Evolutionary conservation across 2,797 vertebrate genomes (phyloP).

Genomic region (Sandelia bainsii): DNA sequence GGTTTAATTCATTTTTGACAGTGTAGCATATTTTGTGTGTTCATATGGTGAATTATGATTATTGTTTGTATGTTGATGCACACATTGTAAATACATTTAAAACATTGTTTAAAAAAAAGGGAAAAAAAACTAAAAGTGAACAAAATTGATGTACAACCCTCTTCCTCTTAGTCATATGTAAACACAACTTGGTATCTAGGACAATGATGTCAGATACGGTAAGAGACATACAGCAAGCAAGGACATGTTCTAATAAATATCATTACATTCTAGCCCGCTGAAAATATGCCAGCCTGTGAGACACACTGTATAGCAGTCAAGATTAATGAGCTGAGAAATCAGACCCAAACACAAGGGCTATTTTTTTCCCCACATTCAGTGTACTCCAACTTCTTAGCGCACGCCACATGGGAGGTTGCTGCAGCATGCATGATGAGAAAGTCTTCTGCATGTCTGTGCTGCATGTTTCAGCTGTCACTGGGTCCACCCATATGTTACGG

Average conservation of each 20-base stretch:
- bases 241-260: conserved; percentile 79
- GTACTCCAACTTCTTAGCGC: conserved; percentile 45
- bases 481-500: conserved; percentile 62
- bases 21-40: not conserved
- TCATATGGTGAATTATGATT: not conserved
- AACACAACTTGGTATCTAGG: conserved; percentile 64
- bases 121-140: conserved; percentile 14
- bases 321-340: conserved; percentile 79
- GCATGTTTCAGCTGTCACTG: conserved; percentile 68
- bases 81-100: not conserved
- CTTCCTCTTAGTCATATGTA: conserved; percentile 60
- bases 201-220: conserved; percentile 72
- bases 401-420: conserved; percentile 61
- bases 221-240: conserved; percentile 66
- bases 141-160: conserved; percentile 34
- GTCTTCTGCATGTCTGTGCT: conserved; percentile 60
- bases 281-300: conserved; percentile 68
- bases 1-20: not conserved
- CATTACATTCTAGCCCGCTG: conserved; percentile 70
- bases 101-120: not conserved
- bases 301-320: conserved; percentile 56
- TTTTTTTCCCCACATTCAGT: conserved; percentile 41
- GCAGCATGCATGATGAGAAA: conserved; percentile 58
- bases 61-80: not conserved
- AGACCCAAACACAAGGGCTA: conserved; percentile 65